Evolutionary conservation across 2,797 vertebrate genomes (phyloP).

Genomic region (Galago senegalensis): DNA sequence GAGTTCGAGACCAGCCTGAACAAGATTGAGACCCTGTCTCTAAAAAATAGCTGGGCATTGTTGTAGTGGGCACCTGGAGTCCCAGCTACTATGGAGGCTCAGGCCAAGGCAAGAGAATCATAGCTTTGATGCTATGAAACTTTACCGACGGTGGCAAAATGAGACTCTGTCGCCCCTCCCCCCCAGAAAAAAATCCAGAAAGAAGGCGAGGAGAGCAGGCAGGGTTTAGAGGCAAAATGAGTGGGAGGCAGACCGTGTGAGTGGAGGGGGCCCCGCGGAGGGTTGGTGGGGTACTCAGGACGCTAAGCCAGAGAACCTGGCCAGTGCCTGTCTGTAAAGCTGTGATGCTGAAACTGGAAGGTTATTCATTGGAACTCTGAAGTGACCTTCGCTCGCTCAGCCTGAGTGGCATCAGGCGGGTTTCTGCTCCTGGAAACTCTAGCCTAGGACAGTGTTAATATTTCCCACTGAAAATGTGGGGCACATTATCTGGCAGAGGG

Average conservation of each 20-base stretch:
- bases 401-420: background rate
- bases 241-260: too few species aligned
- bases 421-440: background rate
- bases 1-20: too few species aligned
- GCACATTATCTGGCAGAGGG: background rate
- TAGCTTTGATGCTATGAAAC: too few species aligned
- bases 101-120: too few species aligned
- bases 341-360: background rate
- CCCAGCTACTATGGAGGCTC: too few species aligned
- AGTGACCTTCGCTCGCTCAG: background rate
- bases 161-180: too few species aligned
- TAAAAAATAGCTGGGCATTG: too few species aligned
- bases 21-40: too few species aligned
- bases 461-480: background rate
- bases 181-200: too few species aligned
- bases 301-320: background rate
- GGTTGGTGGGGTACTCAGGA: fast-evolving
- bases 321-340: background rate
- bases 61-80: too few species aligned
- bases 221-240: background rate
- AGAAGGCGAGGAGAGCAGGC: background rate
- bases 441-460: background rate
- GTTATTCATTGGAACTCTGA: background rate
- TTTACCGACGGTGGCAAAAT: too few species aligned
- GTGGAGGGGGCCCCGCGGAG: background rate